A percentile compares a stretch with the other conserved stretches of the same genome.
Conservation (phyloP, 2,797 vertebrate genomes). For the Alosa sapidissima region DNA sequence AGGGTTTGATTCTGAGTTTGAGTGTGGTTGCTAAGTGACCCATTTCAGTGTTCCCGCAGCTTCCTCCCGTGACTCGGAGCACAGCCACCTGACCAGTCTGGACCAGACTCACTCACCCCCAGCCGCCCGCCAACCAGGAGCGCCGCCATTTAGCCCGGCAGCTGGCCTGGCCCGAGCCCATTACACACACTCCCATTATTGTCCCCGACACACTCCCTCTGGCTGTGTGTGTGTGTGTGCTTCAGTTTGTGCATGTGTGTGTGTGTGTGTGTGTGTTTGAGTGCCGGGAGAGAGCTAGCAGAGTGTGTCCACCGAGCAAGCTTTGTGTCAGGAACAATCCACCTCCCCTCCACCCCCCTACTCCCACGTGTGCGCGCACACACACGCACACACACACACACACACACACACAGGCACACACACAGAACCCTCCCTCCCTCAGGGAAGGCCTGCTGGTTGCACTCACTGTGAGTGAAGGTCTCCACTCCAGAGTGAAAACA, state of each 20-base stretch:
- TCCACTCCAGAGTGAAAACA: neutral
- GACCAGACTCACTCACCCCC: neutral
- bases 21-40: neutral
- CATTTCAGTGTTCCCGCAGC: neutral
- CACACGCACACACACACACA: neutral
- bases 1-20: no score
- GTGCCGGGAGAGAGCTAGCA: neutral
- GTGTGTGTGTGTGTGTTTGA: neutral
- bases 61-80: neutral
- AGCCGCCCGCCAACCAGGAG: neutral
- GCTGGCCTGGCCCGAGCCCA: neutral
- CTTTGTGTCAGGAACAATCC: slow-evolving; percentile 55
- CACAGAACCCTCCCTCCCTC: neutral
- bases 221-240: neutral
- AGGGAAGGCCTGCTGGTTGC: neutral
- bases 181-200: slow-evolving; percentile 4
- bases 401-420: no score
- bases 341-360: slow-evolving; percentile 45
- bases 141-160: neutral
- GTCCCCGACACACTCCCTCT: slow-evolving; percentile 6
- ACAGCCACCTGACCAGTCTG: neutral
- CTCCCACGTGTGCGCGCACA: no score
- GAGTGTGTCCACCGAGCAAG: slow-evolving; percentile 30
- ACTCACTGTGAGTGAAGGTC: slow-evolving; percentile 7
- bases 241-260: neutral